These are phyloP conservation scores for Esperia sulphurella DNA, from an alignment of 2,888 invertebrate species.

Conservation along the genomic window DNA sequence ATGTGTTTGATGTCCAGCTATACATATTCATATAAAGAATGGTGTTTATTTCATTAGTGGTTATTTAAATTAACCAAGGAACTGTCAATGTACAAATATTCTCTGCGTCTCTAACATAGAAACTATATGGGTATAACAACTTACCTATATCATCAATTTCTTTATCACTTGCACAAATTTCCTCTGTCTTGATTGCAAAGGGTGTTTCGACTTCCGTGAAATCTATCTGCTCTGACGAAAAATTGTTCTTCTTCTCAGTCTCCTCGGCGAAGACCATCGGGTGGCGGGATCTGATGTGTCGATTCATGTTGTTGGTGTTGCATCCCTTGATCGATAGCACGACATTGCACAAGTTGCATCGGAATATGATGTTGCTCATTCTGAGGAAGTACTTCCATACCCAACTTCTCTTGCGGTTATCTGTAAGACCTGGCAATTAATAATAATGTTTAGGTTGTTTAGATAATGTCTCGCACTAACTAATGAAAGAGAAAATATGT, in stretches of 20 bases:
- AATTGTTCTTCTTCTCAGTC: slow-evolving; percentile 29
- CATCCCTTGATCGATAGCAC: slow-evolving; percentile 70
- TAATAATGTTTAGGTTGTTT: too few species aligned
- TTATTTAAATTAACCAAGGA: too few species aligned
- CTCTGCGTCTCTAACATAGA: background rate
- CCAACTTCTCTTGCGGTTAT: slow-evolving; percentile 63
- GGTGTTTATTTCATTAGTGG: too few species aligned
- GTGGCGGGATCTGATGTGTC: slow-evolving; percentile 60
- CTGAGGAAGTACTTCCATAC: slow-evolving; percentile 72
- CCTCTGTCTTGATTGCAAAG: slow-evolving; percentile 41
- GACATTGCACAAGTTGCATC: slow-evolving; percentile 60
- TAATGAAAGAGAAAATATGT: too few species aligned
- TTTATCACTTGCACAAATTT: slow-evolving; percentile 39
- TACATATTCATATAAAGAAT: too few species aligned
- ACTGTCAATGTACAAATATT: too few species aligned
- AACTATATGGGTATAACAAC: background rate
- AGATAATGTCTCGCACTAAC: too few species aligned
- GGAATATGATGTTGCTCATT: slow-evolving; percentile 60
- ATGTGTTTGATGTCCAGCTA: too few species aligned
- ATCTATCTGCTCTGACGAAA: slow-evolving; percentile 17
- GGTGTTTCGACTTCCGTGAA: slow-evolving; percentile 35
- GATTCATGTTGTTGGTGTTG: slow-evolving; percentile 71
- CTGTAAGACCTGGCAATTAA: slow-evolving; percentile 29
- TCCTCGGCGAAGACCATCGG: slow-evolving; percentile 49
- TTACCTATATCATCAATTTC: slow-evolving; percentile 21